Evolutionary conservation across 2,888 invertebrate species (phyloP).

Genomic region (Nomada flava): DNA sequence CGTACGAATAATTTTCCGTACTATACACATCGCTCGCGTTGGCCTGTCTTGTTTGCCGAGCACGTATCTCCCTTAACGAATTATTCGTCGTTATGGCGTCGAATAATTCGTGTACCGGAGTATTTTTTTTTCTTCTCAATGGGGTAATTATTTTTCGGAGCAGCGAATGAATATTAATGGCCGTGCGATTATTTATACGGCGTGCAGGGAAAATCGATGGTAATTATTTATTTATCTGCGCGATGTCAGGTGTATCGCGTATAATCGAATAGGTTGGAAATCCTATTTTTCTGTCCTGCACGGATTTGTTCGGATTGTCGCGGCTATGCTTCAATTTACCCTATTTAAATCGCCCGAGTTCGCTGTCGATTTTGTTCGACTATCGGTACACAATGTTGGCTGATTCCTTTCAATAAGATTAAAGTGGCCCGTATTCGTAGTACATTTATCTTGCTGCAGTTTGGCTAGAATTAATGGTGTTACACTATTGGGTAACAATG

Average conservation of each 20-base stretch:
- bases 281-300: conserved; percentile 10
- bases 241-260: neutral
- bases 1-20: conserved; percentile 27
- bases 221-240: conserved; percentile 11
- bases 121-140: too few species aligned
- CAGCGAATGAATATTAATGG: too few species aligned
- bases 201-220: neutral
- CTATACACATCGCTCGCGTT: neutral
- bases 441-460: neutral
- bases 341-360: conserved; percentile 23
- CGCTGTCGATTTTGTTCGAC: conserved; percentile 19
- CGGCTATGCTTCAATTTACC: conserved; percentile 40
- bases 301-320: conserved; percentile 41
- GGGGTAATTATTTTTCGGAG: too few species aligned
- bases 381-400: conserved; percentile 25
- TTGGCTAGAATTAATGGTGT: neutral
- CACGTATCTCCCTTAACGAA: conserved; percentile 21
- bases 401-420: conserved; percentile 22
- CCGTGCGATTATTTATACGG: too few species aligned
- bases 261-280: conserved; percentile 26
- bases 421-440: neutral
- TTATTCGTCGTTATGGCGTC: neutral
- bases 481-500: neutral
- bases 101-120: too few species aligned
- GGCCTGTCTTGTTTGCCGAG: conserved; percentile 22